Base-by-base conservation (phyloP, 23 tunicate species). In the Diplosoma virens region DNA sequence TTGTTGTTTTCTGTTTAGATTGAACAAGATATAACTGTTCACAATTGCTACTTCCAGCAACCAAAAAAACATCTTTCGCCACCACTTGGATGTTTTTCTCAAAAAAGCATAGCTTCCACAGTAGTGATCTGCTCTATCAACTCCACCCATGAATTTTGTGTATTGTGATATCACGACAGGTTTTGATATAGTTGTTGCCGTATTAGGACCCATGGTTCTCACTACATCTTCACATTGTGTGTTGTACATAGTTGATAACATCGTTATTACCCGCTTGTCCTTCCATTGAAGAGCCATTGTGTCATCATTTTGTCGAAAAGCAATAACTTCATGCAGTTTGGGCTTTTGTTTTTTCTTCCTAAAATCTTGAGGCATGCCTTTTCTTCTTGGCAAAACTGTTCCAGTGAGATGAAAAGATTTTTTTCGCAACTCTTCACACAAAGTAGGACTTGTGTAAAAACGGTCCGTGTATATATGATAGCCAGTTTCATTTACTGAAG, bases 211-310 rank as follows among this genome's bases (percentile, higher is more conserved):
- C 70, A 63, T 5, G 35, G 30, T 29, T 6, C 70, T 34, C 5
- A 25, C 36, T 6, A 25, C 35, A 63, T 29, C 36, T 63, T 63
- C 70, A 63, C 70, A 28, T 29, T 63, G 11, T 63, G 70, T 29
- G 4, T 63, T 29, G 16, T 25, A 25, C 20, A 25, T 6, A 20
- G 70, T 4, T 26, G 70, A 63, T 29, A 63, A 29, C 70, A 63
- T 63, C 20, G 70, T 63, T 63, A 63, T 36, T 36, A 63, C 70
- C 14, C 70, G 70, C 20, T 63, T 63, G 70, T 63, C 70, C 35
- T 63, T 63, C 70, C 70, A 63, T 63, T 63, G 70, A 4, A 63
- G 70, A 63, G 70, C 70, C 70, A 63, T 63, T 29, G 30, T 30
- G 33, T 63, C 36, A 30, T 63, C 36, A 63, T 63, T 29, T 63